These are phyloP conservation scores for Forficula auricularia DNA, from an alignment of 1,140 invertebrate species.

Conservation along the genomic window DNA sequence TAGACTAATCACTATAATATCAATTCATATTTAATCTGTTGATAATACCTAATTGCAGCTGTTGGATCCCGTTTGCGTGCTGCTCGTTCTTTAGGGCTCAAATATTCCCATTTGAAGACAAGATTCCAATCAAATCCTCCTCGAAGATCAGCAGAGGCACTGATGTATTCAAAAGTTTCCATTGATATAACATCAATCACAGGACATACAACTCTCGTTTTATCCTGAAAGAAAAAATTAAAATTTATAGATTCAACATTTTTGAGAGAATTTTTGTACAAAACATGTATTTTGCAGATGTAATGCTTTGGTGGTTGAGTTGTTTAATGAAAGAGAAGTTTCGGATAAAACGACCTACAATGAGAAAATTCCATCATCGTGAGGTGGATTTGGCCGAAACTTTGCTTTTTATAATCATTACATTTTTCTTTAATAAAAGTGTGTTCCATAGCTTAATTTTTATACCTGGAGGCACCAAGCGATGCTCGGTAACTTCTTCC, in stretches of 20 bases:
- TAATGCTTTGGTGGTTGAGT: background rate
- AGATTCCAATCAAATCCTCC: constrained; percentile 97
- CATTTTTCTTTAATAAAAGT: no score
- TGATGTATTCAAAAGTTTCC: constrained; percentile 95
- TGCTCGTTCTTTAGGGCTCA: constrained; percentile 64
- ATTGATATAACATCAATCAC: constrained; percentile 97
- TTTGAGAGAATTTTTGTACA: background rate
- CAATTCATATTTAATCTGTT: no score
- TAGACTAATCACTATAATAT: no score
- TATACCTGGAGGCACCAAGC: no score
- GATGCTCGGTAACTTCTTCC: no score
- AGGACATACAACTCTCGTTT: constrained; percentile 76
- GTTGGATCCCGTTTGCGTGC: constrained; percentile 58
- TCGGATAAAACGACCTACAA: background rate
- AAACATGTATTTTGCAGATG: background rate
- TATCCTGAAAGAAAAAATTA: constrained; percentile 39
- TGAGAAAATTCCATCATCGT: background rate
- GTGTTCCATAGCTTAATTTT: no score
- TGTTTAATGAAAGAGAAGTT: background rate
- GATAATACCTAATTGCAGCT: constrained; percentile 42
- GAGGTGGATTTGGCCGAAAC: background rate
- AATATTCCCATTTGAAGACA: constrained; percentile 88
- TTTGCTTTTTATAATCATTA: no score
- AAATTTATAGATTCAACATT: constrained; percentile 6
- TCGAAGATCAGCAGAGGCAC: constrained; percentile 72